A percentile compares a stretch with the other conserved stretches of the same genome.
phyloP scores from a whole-genome alignment of 2,113 vertebrate genomes.

The Indicator maculatus region DNA sequence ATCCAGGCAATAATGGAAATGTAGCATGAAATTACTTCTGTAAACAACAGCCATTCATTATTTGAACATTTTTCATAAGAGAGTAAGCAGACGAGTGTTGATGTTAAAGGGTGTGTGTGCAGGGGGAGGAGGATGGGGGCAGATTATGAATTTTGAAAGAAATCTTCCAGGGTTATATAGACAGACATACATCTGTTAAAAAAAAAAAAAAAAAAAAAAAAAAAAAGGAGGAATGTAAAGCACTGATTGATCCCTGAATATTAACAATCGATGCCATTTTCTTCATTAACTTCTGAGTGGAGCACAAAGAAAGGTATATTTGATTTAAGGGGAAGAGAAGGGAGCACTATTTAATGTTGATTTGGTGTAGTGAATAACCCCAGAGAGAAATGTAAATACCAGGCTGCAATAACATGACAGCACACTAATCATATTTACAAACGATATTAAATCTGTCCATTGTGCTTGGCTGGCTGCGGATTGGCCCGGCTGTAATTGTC shows the following conservation, averaged over 20 bases:
- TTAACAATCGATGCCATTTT: slow-evolving; percentile 88
- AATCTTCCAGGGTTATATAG: slow-evolving; percentile 79
- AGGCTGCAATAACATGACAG: slow-evolving; percentile 96
- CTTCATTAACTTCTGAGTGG: slow-evolving; percentile 90
- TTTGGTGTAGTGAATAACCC: slow-evolving; percentile 93
- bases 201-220: slow-evolving; percentile 61
- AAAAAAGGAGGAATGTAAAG: slow-evolving; percentile 71
- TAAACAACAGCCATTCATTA: slow-evolving; percentile 98
- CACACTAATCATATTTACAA: slow-evolving; percentile 99
- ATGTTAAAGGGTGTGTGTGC: slow-evolving; percentile 60
- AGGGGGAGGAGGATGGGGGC: slow-evolving; percentile 32
- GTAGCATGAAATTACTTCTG: slow-evolving; percentile 99
- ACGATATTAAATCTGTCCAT: slow-evolving; percentile 99
- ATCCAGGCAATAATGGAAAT: slow-evolving; percentile 99
- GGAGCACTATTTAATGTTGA: slow-evolving; percentile 90
- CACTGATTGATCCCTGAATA: slow-evolving; percentile 92
- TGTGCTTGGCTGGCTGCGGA: slow-evolving; percentile 91
- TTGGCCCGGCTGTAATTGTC: slow-evolving; percentile 96
- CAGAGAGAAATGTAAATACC: slow-evolving; percentile 99
- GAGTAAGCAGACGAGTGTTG: slow-evolving; percentile 75
- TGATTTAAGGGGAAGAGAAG: slow-evolving; percentile 82
- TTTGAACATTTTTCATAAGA: slow-evolving; percentile 90
- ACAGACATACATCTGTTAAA: slow-evolving; percentile 82
- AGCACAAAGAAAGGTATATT: slow-evolving; percentile 80
- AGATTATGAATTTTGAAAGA: slow-evolving; percentile 59